Conservation (phyloP, 1,140 invertebrate species). For the Macrobrachium rosenbergii region DNA sequence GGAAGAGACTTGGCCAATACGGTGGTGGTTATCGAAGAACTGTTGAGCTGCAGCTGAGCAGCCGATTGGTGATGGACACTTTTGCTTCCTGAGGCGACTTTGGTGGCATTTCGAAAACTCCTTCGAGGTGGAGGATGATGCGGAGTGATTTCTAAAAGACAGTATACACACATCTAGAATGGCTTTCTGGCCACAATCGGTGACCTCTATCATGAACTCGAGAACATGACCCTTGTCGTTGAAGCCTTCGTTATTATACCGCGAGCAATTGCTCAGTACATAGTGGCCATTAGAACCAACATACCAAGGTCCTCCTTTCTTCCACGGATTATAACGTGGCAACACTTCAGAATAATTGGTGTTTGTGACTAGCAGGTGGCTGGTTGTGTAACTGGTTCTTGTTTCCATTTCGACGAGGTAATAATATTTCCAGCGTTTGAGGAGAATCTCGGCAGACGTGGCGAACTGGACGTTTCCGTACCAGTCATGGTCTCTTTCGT, state of each 20-base stretch:
- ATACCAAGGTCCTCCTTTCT: slow-evolving; percentile 26
- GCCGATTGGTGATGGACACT: no score
- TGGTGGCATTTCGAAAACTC: slow-evolving; percentile 17
- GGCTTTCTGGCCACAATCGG: background rate
- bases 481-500: slow-evolving; percentile 40
- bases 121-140: background rate
- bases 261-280: slow-evolving; percentile 14
- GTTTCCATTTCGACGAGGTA: slow-evolving; percentile 44
- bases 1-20: no score
- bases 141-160: slow-evolving; percentile 41
- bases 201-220: slow-evolving; percentile 50
- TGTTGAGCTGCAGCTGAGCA: no score
- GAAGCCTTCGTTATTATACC: slow-evolving; percentile 33
- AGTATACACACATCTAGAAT: slow-evolving; percentile 29
- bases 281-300: background rate
- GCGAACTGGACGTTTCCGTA: slow-evolving; percentile 43
- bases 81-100: no score
- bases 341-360: slow-evolving; percentile 24
- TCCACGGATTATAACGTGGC: slow-evolving; percentile 9
- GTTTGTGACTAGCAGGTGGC: slow-evolving; percentile 37
- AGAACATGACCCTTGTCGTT: slow-evolving; percentile 32
- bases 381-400: slow-evolving; percentile 26
- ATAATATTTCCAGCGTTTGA: slow-evolving; percentile 19
- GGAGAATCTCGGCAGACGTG: background rate
- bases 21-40: no score